These are phyloP conservation scores for Zapornia atra DNA, from an alignment of 2,113 vertebrate genomes.

Conservation along the genomic window DNA sequence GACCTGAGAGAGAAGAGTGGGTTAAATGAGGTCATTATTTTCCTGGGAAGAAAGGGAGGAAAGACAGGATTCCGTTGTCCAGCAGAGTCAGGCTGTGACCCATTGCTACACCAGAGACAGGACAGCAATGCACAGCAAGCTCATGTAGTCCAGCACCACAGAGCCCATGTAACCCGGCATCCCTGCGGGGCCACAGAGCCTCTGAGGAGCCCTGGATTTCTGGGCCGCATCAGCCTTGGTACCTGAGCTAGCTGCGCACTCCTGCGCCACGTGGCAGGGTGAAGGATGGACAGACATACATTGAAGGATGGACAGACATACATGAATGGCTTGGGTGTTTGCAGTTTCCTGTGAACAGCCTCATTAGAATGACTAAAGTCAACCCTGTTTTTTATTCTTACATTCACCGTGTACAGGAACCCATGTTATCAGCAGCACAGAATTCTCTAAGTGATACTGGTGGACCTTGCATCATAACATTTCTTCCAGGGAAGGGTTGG, in stretches of 20 bases:
- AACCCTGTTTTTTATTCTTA: not conserved
- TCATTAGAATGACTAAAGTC: not conserved
- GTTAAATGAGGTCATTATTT: not conserved
- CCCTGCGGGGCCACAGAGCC: rapidly evolving
- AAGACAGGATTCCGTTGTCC: not conserved
- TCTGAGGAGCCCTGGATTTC: not conserved
- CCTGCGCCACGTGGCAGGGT: not conserved
- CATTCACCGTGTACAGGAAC: not conserved
- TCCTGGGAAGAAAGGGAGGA: not conserved
- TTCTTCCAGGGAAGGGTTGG: not conserved
- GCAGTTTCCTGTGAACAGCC: not conserved
- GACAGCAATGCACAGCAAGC: rapidly evolving
- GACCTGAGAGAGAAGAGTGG: not conserved
- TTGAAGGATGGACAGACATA: not conserved
- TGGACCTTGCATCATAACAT: not conserved
- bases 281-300: not conserved
- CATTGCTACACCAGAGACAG: not conserved
- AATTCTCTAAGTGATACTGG: not conserved
- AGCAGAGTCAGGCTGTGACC: not conserved
- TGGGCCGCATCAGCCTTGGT: not conserved
- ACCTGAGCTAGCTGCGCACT: not conserved
- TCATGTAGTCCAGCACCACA: not conserved
- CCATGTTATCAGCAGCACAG: not conserved
- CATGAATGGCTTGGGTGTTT: rapidly evolving
- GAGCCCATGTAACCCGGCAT: not conserved